Conservation (phyloP, 2,113 vertebrate genomes). For the Malurus melanocephalus region DNA sequence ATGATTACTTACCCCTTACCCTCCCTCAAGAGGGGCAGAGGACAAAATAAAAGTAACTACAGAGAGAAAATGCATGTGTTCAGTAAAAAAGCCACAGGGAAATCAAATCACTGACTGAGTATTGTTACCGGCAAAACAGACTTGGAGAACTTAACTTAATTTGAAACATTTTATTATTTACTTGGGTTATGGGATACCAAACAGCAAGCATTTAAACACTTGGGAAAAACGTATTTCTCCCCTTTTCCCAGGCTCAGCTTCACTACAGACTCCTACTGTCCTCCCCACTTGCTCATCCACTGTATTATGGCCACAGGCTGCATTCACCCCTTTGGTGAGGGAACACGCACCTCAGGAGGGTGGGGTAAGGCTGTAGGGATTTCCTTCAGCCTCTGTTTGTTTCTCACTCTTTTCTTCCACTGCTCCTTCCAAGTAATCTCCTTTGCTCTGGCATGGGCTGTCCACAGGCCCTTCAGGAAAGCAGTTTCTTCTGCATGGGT, state of each 20-base stretch:
- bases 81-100: background rate
- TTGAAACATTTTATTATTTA: background rate
- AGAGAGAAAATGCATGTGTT: rapidly evolving
- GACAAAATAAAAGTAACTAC: background rate
- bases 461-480: background rate
- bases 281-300: background rate
- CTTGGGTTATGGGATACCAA: background rate
- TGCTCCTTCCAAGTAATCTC: background rate
- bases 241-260: background rate
- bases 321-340: background rate
- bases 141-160: background rate
- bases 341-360: background rate
- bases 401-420: background rate
- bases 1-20: background rate
- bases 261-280: background rate
- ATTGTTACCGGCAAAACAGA: background rate
- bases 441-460: background rate
- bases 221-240: background rate
- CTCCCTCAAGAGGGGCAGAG: rapidly evolving
- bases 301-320: background rate
- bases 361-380: rapidly evolving
- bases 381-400: background rate
- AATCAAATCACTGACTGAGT: background rate
- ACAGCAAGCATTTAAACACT: background rate
- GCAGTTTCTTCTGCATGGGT: background rate